A percentile compares a stretch with the other conserved stretches of the same genome.
These are phyloP conservation scores for Popillia japonica DNA, from an alignment of 1,140 invertebrate species.

Conservation along the genomic window DNA sequence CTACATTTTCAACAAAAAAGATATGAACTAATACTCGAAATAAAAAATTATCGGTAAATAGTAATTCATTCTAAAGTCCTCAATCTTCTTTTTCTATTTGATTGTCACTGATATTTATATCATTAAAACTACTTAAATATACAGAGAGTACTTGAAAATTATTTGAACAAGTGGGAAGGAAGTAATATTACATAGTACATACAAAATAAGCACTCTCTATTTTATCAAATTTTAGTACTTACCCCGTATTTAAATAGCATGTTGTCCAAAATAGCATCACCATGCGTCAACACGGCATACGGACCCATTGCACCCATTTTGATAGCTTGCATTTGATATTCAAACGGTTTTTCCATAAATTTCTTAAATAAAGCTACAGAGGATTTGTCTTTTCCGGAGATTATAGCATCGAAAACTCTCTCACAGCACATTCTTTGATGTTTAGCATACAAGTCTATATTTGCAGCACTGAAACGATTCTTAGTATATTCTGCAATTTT, in stretches of 20 bases:
- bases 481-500: slow-evolving; percentile 12
- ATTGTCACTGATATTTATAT: too few species aligned
- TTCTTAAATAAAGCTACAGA: slow-evolving; percentile 30
- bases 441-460: neutral
- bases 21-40: too few species aligned
- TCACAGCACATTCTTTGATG: slow-evolving; percentile 32
- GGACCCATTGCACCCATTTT: slow-evolving; percentile 37
- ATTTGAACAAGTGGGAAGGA: too few species aligned
- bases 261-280: slow-evolving; percentile 32
- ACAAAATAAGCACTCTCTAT: too few species aligned
- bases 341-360: slow-evolving; percentile 42
- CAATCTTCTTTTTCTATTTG: too few species aligned
- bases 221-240: slow-evolving; percentile 4
- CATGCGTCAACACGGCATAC: slow-evolving; percentile 34
- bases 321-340: slow-evolving; percentile 35
- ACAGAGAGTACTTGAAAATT: too few species aligned
- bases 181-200: too few species aligned
- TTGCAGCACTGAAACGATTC: neutral
- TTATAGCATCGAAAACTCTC: neutral
- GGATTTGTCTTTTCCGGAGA: slow-evolving; percentile 15
- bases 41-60: too few species aligned
- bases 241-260: slow-evolving; percentile 36
- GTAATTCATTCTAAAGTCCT: too few species aligned
- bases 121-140: too few species aligned
- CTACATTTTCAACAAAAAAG: too few species aligned